A percentile compares a stretch with the other conserved stretches of the same genome.
These are phyloP conservation scores for Numenius arquata DNA, from an alignment of 2,113 vertebrate species.

Conservation along the genomic window DNA sequence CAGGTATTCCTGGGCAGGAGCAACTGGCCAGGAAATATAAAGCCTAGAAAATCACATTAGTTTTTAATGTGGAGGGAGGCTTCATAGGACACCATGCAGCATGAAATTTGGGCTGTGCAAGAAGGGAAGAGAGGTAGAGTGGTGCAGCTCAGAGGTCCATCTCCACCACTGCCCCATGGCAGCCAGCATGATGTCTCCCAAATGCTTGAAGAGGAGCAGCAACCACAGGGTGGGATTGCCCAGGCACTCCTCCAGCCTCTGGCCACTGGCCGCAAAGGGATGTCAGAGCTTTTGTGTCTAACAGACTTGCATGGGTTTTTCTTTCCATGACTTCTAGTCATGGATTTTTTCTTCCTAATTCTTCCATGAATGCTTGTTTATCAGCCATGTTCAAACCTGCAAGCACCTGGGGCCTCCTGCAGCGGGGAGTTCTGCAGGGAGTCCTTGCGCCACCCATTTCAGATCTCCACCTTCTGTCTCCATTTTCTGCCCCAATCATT, in stretches of 20 bases:
- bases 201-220: not conserved
- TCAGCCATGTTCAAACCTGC: fast-evolving
- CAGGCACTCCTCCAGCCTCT: not conserved
- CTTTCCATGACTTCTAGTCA: not conserved
- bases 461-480: not conserved
- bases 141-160: not conserved
- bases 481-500: not conserved
- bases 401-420: not conserved
- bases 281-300: not conserved
- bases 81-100: not conserved
- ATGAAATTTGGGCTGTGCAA: not conserved
- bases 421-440: not conserved
- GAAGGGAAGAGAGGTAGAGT: not conserved
- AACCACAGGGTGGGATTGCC: not conserved
- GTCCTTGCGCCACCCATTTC: fast-evolving
- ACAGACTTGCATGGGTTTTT: not conserved
- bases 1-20: not conserved
- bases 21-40: not conserved
- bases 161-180: not conserved
- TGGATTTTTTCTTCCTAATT: not conserved
- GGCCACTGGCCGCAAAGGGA: not conserved
- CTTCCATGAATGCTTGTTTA: not conserved
- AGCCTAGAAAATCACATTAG: not conserved
- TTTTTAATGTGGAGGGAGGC: not conserved
- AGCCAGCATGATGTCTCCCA: not conserved